phyloP scores from a whole-genome alignment of 2,113 vertebrate genomes.

The Cavia porcellus region DNA sequence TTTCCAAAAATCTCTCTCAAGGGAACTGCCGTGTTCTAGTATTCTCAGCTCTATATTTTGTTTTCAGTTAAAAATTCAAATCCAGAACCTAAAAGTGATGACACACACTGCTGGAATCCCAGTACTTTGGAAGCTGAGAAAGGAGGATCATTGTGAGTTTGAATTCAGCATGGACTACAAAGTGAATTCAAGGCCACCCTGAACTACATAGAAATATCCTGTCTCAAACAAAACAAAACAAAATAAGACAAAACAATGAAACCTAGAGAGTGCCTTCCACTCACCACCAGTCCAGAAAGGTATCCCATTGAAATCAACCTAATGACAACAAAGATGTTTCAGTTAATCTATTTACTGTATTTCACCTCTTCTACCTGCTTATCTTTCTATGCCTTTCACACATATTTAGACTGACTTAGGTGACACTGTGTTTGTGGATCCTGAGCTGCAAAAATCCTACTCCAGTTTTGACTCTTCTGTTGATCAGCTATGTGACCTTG shows the following conservation, averaged over 20 bases:
- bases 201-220: not conserved
- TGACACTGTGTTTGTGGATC: not conserved
- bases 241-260: not conserved
- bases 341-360: too few species aligned
- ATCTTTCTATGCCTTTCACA: not conserved
- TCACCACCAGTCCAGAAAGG: not conserved
- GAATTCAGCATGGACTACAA: not conserved
- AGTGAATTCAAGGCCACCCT: not conserved
- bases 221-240: not conserved
- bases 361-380: not conserved
- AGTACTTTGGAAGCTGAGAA: not conserved
- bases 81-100: not conserved
- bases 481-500: not conserved
- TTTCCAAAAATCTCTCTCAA: not conserved
- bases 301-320: not conserved
- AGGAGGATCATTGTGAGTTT: not conserved
- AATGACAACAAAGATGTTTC: not conserved
- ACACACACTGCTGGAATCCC: not conserved
- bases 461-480: not conserved
- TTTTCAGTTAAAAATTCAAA: not conserved
- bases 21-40: fast-evolving
- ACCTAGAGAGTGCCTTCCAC: not conserved
- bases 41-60: not conserved
- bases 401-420: fast-evolving
- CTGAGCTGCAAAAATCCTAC: not conserved